Evolutionary conservation across 2,797 vertebrate genomes (phyloP), one percentile per base, ranked within the genome.

Genomic region (Hozukius guyotensis): DNA sequence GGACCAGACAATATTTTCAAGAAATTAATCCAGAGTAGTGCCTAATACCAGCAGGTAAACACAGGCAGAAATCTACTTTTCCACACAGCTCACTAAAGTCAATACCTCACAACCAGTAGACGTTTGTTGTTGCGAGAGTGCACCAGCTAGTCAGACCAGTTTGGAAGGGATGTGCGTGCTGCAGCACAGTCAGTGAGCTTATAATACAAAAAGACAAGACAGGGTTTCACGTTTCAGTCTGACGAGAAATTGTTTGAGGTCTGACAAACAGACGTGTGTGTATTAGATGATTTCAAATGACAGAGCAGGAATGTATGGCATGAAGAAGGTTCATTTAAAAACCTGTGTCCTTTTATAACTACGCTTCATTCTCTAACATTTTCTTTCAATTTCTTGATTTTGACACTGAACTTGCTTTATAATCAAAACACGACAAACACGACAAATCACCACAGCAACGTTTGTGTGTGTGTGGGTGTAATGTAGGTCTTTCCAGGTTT

Each of bases 81-180:
- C 11, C 22, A 32, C 29, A 13, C 13, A 8, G 25, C n/a, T 36
- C 4, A 18, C 59, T 10, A 24, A 34, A 76, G 73, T 79, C 65
- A 79, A 53, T 9, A 64, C 25, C 36, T 8, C 27, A 42, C 13
- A 31, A 36, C 20, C 24, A 31, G 24, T 6, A 22, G 61, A 29
- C 66, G 24, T 29, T 61, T 63, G 69, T 62, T n/a, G 60, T 5
- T 27, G 13, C 57, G 56, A 62, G 77, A 76, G 77, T 22, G 74
- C 55, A 52, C 89, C 31, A 29, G 80, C 93, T 32, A 1, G 94
- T 93, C 65, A 0, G 83, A 94, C 94, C 80, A 71, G 93, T 94
- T 90, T 73, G n/a, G 56, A 72, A 1, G 31, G 29, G 64, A 60
- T 2, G 9, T 22, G 11, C 20, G 38, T 2, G 3, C 62, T 36